Percentiles rank a stretch among this genome's conserved stretches.
phyloP scores from a whole-genome alignment of 2,113 vertebrate species.

The Phalacrocorax aristotelis region DNA sequence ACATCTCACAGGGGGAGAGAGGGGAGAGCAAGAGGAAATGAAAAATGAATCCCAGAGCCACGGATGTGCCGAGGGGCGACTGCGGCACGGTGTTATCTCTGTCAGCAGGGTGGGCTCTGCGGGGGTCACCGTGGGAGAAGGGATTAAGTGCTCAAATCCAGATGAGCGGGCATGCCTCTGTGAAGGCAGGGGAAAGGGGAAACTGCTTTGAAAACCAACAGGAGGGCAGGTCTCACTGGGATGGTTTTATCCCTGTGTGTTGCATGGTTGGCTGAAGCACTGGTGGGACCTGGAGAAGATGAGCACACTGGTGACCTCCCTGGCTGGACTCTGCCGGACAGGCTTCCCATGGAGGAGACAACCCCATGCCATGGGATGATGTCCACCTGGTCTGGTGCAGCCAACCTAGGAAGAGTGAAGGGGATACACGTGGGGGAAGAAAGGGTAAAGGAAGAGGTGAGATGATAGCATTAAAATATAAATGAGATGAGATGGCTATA shows the following conservation, averaged over 20 bases:
- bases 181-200: neutral
- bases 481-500: neutral
- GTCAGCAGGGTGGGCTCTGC: neutral
- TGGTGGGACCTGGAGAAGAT: neutral
- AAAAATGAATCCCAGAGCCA: constrained; percentile 32
- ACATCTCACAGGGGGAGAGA: neutral
- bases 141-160: neutral
- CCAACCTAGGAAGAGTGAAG: neutral
- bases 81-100: fast-evolving
- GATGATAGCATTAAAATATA: neutral
- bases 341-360: neutral
- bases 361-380: fast-evolving
- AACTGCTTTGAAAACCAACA: neutral
- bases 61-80: neutral
- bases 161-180: fast-evolving
- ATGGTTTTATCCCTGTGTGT: neutral
- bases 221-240: neutral
- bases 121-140: neutral
- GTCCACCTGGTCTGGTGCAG: neutral
- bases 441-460: neutral
- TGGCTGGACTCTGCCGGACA: neutral
- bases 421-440: neutral
- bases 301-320: neutral
- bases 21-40: constrained; percentile 51
- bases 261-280: neutral